Percentiles rank a stretch among this genome's conserved stretches.
These are phyloP conservation scores for Phylloscopus trochilus DNA, from an alignment of 2,113 vertebrate species.

Conservation along the genomic window DNA sequence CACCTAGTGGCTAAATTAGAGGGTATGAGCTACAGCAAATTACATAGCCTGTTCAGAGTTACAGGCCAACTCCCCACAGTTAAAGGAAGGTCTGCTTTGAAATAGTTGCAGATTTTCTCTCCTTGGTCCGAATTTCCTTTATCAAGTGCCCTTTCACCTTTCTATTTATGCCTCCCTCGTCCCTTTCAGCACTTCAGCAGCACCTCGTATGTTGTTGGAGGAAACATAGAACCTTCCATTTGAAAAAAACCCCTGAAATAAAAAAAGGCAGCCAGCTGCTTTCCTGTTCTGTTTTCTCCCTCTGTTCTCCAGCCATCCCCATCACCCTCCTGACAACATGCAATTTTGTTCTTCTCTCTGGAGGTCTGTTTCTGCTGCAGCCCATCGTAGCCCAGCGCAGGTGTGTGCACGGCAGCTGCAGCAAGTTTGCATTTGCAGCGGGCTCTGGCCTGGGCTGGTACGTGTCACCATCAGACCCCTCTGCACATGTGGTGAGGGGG, in stretches of 20 bases:
- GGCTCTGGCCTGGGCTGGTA: not conserved
- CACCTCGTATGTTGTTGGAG: not conserved
- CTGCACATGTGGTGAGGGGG: rapidly evolving
- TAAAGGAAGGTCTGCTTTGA: slow-evolving; percentile 26
- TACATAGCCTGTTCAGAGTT: not conserved
- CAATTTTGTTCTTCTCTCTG: not conserved
- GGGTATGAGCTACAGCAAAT: slow-evolving; percentile 24
- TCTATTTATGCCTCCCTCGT: slow-evolving; percentile 13
- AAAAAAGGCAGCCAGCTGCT: not conserved
- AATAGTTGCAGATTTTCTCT: not conserved
- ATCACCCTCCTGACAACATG: not conserved
- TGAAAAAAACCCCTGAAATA: not conserved
- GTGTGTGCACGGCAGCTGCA: rapidly evolving
- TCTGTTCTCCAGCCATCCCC: not conserved
- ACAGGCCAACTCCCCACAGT: not conserved
- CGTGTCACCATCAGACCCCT: rapidly evolving
- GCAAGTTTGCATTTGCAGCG: not conserved
- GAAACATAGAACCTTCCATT: not conserved
- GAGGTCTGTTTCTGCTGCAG: not conserved
- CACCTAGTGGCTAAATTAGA: slow-evolving; percentile 44
- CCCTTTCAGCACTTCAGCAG: not conserved
- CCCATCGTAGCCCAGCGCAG: not conserved
- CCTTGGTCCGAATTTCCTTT: not conserved
- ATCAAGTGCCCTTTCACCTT: not conserved
- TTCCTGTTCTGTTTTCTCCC: not conserved